Evolutionary conservation across 2,888 invertebrate genomes (phyloP).

Genomic region (Nomada ruficornis): DNA sequence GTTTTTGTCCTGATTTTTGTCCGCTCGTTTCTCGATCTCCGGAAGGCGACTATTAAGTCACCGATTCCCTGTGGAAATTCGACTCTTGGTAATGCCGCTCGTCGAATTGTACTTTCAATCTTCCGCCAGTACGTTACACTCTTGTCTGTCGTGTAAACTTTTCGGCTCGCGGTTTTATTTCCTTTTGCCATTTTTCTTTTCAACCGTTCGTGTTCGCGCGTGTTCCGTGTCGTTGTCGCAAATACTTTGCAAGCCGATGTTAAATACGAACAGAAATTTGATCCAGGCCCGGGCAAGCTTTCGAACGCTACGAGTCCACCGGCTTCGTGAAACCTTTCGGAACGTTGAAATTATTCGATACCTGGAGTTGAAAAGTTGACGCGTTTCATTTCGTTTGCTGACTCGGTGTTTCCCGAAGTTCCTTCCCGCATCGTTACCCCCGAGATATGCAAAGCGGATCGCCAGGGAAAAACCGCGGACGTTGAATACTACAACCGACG

Average conservation of each 20-base stretch:
- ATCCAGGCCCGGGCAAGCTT: too few relatives aligned
- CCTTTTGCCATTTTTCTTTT: not conserved
- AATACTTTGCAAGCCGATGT: too few relatives aligned
- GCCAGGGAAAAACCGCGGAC: not conserved
- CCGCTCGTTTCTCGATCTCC: constrained; percentile 32
- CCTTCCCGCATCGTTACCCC: not conserved
- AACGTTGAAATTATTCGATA: constrained; percentile 12
- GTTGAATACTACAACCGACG: not conserved
- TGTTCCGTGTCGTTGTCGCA: too few relatives aligned
- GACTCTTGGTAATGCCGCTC: constrained; percentile 6
- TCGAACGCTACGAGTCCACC: too few relatives aligned
- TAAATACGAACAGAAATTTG: too few relatives aligned
- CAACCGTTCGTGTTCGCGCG: not conserved
- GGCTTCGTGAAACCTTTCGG: not conserved
- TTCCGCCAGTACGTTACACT: not conserved
- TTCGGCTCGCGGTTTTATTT: not conserved
- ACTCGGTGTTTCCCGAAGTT: constrained; percentile 4
- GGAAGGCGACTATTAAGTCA: constrained; percentile 20
- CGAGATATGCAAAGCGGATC: constrained; percentile 9
- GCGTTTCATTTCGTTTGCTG: constrained; percentile 3
- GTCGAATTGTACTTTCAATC: constrained; percentile 31
- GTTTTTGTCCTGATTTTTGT: constrained; percentile 15
- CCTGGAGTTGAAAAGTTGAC: not conserved
- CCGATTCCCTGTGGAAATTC: constrained; percentile 43
- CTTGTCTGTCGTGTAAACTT: constrained; percentile 3